Percentiles rank a stretch among this genome's conserved stretches.
Evolutionary conservation across 2,113 vertebrate genomes (phyloP).

Genomic region (Passer domesticus): DNA sequence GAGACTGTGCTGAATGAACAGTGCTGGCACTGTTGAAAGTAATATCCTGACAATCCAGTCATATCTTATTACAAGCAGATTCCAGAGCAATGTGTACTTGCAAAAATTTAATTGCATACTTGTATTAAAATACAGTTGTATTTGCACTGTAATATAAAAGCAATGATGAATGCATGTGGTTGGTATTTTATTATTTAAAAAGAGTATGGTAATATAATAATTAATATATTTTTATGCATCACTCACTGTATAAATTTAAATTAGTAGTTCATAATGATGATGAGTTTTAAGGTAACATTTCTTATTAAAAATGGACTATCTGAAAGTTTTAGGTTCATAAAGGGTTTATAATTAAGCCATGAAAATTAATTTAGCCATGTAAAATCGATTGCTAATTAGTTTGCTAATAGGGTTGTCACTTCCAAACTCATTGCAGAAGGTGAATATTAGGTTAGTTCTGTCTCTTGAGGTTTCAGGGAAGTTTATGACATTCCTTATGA

Average conservation of each 20-base stretch:
- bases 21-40: not conserved
- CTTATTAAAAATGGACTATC: not conserved
- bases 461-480: not conserved
- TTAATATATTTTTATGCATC: not conserved
- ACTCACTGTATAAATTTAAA: not conserved
- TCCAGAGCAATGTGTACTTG: not conserved
- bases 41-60: not conserved
- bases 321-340: constrained; percentile 8
- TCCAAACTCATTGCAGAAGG: constrained; percentile 10
- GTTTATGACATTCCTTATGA: not conserved
- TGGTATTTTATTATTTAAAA: not conserved
- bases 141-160: not conserved
- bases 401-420: constrained; percentile 33
- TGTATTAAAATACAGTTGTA: not conserved
- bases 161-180: not conserved
- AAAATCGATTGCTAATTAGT: constrained; percentile 43
- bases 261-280: not conserved
- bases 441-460: constrained; percentile 27
- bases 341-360: constrained; percentile 11
- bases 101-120: not conserved
- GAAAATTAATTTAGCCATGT: constrained; percentile 28
- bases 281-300: not conserved
- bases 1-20: not conserved
- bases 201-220: not conserved
- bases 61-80: not conserved